These are phyloP conservation scores for Urosaurus nigricauda DNA, from an alignment of 2,797 vertebrate species.

Conservation along the genomic window DNA sequence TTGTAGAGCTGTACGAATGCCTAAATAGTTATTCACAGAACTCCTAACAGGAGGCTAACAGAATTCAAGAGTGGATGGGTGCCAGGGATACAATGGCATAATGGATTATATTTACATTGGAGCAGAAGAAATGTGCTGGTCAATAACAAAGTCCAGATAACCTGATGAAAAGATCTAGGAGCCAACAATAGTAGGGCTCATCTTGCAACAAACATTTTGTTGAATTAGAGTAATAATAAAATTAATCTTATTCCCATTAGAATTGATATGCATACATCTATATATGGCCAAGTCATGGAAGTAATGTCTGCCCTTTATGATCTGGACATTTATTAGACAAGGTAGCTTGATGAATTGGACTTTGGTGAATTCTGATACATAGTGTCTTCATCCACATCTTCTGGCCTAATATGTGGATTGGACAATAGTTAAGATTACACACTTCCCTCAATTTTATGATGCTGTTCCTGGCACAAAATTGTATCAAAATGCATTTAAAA, in stretches of 20 bases:
- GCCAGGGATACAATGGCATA: neutral
- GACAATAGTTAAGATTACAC: neutral
- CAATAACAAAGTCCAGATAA: neutral
- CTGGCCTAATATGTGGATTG: neutral
- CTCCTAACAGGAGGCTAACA: neutral
- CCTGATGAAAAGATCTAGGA: neutral
- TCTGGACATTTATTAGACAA: neutral
- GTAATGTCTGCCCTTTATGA: neutral
- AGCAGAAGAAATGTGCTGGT: neutral
- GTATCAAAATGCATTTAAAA: neutral
- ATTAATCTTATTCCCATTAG: neutral
- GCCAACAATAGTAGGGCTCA: neutral
- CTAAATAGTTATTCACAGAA: neutral
- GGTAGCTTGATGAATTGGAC: neutral
- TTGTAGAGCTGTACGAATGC: neutral
- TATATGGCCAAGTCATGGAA: neutral
- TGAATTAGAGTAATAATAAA: neutral
- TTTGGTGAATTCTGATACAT: neutral
- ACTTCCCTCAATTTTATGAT: neutral
- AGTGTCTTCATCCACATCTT: neutral
- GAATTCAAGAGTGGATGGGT: neutral
- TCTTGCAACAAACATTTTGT: neutral
- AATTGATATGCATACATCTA: neutral
- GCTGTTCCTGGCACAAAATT: neutral
- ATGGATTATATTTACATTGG: neutral